Evolutionary conservation across 1,140 invertebrate genomes (phyloP).

Genomic region (Ceratina japonica): DNA sequence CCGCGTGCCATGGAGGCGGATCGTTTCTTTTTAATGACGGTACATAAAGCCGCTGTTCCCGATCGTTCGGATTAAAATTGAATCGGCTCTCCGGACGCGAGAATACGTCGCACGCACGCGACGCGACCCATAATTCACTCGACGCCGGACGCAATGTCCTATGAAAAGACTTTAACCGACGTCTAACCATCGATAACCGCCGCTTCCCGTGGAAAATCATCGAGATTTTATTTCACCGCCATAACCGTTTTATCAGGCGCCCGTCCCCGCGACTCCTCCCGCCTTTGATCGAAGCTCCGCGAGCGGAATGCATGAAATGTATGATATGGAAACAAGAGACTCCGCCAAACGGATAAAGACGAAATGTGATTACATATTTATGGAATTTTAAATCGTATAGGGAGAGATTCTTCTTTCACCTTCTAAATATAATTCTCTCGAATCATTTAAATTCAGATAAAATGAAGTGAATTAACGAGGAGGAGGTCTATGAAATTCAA

Average conservation of each 20-base stretch:
- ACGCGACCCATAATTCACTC: constrained; percentile 32
- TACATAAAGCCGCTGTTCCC: constrained; percentile 7
- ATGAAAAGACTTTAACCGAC: constrained; percentile 33
- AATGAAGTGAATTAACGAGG: no score
- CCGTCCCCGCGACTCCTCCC: not conserved
- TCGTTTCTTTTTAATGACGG: constrained; percentile 38
- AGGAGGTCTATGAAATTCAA: no score
- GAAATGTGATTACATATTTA: no score
- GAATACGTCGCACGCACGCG: constrained; percentile 32
- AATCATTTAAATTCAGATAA: no score
- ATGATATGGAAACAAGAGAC: not conserved
- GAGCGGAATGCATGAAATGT: not conserved
- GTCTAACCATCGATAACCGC: not conserved
- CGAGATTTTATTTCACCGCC: not conserved
- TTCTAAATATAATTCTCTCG: no score
- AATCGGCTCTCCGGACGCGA: constrained; percentile 19
- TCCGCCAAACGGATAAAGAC: no score
- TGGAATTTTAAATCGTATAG: no score
- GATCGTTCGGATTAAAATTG: constrained; percentile 42
- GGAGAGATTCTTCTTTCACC: no score
- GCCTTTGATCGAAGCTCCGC: not conserved
- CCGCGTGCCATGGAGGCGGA: not conserved
- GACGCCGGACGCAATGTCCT: constrained; percentile 21
- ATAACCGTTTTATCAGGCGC: constrained; percentile 27
- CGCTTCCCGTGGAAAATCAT: constrained; percentile 22